Conservation (phyloP, 2,113 vertebrate genomes). For the Symphodus melops region DNA sequence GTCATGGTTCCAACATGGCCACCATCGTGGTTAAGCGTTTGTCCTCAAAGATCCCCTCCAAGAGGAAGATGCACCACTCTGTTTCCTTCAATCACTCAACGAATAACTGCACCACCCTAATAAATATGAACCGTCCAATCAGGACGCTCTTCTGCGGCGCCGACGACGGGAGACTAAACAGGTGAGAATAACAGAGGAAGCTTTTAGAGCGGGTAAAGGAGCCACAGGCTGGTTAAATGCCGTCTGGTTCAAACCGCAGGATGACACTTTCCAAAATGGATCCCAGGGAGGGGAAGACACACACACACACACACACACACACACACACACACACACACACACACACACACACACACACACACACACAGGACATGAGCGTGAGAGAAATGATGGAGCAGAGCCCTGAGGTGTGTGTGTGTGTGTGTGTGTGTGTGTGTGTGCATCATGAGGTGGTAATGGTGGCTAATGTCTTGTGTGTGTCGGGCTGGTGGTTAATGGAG, state of each 20-base stretch:
- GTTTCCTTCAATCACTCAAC: no score
- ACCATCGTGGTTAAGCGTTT: no score
- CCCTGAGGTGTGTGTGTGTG: neutral
- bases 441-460: slow-evolving; percentile 14
- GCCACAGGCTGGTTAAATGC: slow-evolving; percentile 32
- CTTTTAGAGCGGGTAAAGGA: neutral
- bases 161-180: neutral
- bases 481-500: slow-evolving; percentile 28
- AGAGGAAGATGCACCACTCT: no score
- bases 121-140: neutral
- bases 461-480: slow-evolving; percentile 13
- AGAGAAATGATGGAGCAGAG: neutral
- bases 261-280: slow-evolving; percentile 44
- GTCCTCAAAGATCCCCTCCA: no score
- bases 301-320: neutral
- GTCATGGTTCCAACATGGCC: no score
- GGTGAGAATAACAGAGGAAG: slow-evolving; percentile 9
- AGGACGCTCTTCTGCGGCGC: neutral
- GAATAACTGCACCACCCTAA: no score
- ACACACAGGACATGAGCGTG: neutral
- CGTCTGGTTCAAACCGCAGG: neutral
- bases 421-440: slow-evolving; percentile 5
- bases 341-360: neutral
- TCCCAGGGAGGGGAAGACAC: slow-evolving; percentile 2
- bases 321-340: neutral